Evolutionary conservation across 2,888 invertebrate genomes (phyloP).

Genomic region (Amaurobius ferox): DNA sequence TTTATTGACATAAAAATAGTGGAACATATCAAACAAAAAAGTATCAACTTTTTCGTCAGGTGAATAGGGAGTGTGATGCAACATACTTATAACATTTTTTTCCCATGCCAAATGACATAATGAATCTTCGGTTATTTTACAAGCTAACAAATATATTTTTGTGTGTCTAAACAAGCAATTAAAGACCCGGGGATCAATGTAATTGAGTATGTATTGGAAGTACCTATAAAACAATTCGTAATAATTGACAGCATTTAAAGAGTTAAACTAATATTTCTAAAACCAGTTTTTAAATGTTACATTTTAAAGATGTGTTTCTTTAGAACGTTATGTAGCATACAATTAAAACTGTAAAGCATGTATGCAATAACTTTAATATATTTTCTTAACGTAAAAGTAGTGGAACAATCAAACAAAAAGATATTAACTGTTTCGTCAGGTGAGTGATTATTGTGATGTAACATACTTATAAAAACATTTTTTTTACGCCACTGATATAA

Average conservation of each 20-base stretch:
- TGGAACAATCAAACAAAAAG: background rate
- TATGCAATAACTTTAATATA: no score
- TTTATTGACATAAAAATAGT: conserved; percentile 8
- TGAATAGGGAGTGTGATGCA: background rate
- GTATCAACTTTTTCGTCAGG: background rate
- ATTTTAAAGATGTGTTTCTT: no score
- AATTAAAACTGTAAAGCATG: no score
- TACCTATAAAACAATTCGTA: no score
- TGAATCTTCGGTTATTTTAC: background rate
- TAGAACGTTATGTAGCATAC: no score
- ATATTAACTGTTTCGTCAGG: background rate
- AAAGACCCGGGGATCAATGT: background rate
- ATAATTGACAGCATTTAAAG: no score
- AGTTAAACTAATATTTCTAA: background rate
- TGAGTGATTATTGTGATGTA: background rate
- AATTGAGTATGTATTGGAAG: background rate
- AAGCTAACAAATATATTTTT: background rate
- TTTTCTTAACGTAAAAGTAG: background rate
- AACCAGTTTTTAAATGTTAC: background rate
- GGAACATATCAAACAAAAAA: background rate
- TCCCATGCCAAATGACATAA: background rate
- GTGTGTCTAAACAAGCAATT: background rate
- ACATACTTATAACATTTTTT: background rate
- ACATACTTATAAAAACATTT: background rate
- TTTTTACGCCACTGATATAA: background rate